These are phyloP conservation scores for Geotria australis DNA, from an alignment of 2,797 vertebrate genomes.

Conservation along the genomic window DNA sequence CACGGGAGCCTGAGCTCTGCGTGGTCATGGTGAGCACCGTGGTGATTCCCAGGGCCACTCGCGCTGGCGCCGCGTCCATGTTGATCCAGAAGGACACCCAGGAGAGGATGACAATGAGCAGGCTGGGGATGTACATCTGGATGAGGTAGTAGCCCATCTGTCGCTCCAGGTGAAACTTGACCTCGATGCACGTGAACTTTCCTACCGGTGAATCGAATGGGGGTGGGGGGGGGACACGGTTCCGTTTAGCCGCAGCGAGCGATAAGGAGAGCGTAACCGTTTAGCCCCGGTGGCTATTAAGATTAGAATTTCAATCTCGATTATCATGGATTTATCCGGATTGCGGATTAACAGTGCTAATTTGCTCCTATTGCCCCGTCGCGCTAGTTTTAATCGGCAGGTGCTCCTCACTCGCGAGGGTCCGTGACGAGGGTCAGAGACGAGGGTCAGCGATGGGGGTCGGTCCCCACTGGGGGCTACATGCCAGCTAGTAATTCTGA, in stretches of 20 bases:
- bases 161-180: conserved; percentile 69
- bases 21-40: conserved; percentile 81
- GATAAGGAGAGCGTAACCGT: background rate
- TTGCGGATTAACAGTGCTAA: background rate
- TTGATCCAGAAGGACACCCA: conserved; percentile 91
- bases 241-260: background rate
- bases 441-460: too few relatives aligned
- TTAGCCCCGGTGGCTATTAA: background rate
- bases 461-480: too few relatives aligned
- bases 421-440: too few relatives aligned
- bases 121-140: conserved; percentile 86
- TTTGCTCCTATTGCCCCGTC: too few relatives aligned
- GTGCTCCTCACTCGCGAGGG: too few relatives aligned
- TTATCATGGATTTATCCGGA: background rate
- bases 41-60: conserved; percentile 65
- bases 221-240: background rate
- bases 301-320: background rate
- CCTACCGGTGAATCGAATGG: conserved; percentile 11
- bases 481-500: too few relatives aligned
- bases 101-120: conserved; percentile 71
- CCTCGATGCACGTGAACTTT: conserved; percentile 78
- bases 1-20: conserved; percentile 60
- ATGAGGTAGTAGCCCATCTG: conserved; percentile 92
- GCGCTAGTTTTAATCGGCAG: too few relatives aligned
- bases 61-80: conserved; percentile 60